A percentile compares a stretch with the other conserved stretches of the same genome.
phyloP scores from a whole-genome alignment of 2,888 invertebrate species.

The Rhyacophila evoluta region DNA sequence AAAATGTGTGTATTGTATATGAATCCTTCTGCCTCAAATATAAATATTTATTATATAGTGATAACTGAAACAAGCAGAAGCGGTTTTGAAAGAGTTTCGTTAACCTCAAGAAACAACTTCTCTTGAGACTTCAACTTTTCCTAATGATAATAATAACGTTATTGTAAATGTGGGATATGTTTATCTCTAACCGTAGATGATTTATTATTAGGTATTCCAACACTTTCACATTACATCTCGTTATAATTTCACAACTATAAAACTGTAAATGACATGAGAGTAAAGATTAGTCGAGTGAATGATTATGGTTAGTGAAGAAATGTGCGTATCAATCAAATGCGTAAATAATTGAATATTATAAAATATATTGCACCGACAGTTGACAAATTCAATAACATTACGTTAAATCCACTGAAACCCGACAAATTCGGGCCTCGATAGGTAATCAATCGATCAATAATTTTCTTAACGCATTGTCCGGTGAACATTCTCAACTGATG shows the following conservation, averaged over 20 bases:
- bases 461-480: neutral
- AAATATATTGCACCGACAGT: neutral
- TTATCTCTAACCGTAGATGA: neutral
- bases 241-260: neutral
- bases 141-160: neutral
- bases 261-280: slow-evolving; percentile 12
- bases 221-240: slow-evolving; percentile 4
- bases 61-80: neutral
- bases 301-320: slow-evolving; percentile 22
- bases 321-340: slow-evolving; percentile 12
- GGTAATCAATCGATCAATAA: neutral
- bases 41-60: slow-evolving; percentile 30
- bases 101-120: neutral
- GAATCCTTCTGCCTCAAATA: slow-evolving; percentile 40
- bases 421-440: neutral
- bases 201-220: slow-evolving; percentile 1
- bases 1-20: slow-evolving; percentile 33
- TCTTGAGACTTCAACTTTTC: neutral
- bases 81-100: neutral
- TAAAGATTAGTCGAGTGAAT: neutral
- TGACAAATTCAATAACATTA: too few relatives aligned
- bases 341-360: neutral
- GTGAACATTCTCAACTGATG: neutral
- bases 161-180: neutral
- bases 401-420: neutral